Percentiles rank a stretch among this genome's conserved stretches.
Conservation (phyloP, 2,113 vertebrate species). For the Meriones unguiculatus region DNA sequence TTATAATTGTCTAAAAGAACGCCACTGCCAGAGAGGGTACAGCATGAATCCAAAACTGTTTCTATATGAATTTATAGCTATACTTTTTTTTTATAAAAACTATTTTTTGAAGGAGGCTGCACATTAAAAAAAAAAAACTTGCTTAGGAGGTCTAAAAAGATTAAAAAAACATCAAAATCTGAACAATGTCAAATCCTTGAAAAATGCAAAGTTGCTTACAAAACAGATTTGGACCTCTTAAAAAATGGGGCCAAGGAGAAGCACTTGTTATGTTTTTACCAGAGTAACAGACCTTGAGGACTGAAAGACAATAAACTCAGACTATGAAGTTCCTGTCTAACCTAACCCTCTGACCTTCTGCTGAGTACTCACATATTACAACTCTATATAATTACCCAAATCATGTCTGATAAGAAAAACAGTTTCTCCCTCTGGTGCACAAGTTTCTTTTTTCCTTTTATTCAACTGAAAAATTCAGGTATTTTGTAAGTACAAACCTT, state of each 20-base stretch:
- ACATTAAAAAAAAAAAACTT: neutral
- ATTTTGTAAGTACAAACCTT: constrained; percentile 30
- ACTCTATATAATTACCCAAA: constrained; percentile 35
- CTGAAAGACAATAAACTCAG: constrained; percentile 41
- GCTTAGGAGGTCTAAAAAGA: constrained; percentile 31
- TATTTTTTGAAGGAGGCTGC: neutral
- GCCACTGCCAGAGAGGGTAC: neutral
- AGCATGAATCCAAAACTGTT: constrained; percentile 37
- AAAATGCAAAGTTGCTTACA: constrained; percentile 44
- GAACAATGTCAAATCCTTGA: constrained; percentile 49
- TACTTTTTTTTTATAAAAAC: neutral
- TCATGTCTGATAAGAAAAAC: constrained; percentile 39
- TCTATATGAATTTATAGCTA: neutral
- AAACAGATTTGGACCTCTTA: constrained; percentile 29
- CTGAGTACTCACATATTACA: constrained; percentile 8
- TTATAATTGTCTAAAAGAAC: constrained; percentile 25
- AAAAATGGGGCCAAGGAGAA: constrained; percentile 4
- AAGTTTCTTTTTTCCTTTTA: neutral
- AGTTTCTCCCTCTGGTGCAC: constrained; percentile 17
- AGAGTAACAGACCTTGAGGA: constrained; percentile 36
- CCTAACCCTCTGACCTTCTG: constrained; percentile 29
- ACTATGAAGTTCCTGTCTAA: constrained; percentile 18
- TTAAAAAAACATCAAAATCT: constrained; percentile 46
- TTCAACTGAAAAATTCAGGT: constrained; percentile 49
- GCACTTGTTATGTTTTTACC: neutral